Evolutionary conservation across 2,888 invertebrate species (phyloP).

Genomic region (Eurytoma californica): DNA sequence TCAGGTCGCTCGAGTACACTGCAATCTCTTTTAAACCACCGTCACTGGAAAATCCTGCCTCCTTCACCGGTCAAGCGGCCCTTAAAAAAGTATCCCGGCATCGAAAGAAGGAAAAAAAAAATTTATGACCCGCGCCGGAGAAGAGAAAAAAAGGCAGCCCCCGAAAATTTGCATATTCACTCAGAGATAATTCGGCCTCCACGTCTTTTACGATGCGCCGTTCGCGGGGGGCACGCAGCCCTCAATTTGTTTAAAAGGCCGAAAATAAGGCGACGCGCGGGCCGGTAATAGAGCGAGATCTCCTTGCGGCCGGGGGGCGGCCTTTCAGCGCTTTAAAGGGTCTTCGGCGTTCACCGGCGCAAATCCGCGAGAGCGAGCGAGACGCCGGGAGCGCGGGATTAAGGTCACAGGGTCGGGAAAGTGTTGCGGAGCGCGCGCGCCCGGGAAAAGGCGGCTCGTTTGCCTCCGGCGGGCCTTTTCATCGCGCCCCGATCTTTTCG

Average conservation of each 20-base stretch:
- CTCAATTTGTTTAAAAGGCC: conserved; percentile 39
- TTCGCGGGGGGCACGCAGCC: too few species aligned
- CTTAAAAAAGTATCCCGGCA: too few species aligned
- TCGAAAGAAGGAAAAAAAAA: too few species aligned
- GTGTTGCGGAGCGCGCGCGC: conserved; percentile 14
- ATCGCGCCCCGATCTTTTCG: conserved; percentile 32
- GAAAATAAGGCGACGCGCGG: conserved; percentile 24
- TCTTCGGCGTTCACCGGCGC: background rate
- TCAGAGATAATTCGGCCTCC: too few species aligned
- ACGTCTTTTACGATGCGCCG: too few species aligned
- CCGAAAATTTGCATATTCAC: too few species aligned
- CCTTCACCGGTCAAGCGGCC: too few species aligned
- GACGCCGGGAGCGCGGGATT: conserved; percentile 4
- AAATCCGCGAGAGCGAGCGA: background rate
- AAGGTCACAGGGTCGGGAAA: conserved; percentile 42
- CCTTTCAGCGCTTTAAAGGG: conserved; percentile 41
- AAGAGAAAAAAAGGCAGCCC: too few species aligned
- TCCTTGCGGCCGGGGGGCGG: conserved; percentile 15
- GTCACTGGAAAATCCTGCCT: too few species aligned
- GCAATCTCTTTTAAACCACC: too few species aligned
- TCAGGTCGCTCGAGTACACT: too few species aligned
- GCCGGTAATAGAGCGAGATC: conserved; percentile 33
- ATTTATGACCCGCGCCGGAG: too few species aligned
- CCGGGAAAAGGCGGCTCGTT: conserved; percentile 27
- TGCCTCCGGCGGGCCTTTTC: conserved; percentile 26